Conservation (phyloP, 2,797 vertebrate genomes). For the Acanthornis magna region DNA sequence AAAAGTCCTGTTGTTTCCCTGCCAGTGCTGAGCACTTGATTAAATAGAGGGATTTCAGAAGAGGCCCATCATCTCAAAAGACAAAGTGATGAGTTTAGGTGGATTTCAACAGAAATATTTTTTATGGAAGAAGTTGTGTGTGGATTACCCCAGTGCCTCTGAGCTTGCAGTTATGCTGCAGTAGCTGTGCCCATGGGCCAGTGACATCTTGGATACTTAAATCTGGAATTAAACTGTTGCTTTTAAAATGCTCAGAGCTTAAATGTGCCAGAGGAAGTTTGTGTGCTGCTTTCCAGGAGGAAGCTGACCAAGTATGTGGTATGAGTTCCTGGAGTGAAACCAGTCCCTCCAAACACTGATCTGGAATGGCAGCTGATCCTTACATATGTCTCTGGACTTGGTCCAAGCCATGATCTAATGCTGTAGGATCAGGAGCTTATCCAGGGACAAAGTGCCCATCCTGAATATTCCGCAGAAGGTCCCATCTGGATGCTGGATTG, state of each 20-base stretch:
- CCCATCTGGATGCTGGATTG: not conserved
- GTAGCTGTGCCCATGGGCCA: not conserved
- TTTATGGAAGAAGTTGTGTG: not conserved
- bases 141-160: not conserved
- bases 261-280: not conserved
- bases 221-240: not conserved
- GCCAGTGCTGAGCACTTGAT: not conserved
- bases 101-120: not conserved
- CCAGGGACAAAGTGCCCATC: not conserved
- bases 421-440: not conserved
- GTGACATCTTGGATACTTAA: not conserved
- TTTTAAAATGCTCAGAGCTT: not conserved
- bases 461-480: not conserved
- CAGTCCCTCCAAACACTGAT: not conserved
- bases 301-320: not conserved
- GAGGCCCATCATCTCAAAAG: not conserved
- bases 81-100: not conserved
- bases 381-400: not conserved
- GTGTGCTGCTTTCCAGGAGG: not conserved
- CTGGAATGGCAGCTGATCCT: not conserved
- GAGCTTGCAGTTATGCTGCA: not conserved
- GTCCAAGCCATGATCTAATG: not conserved
- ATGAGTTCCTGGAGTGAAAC: not conserved
- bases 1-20: not conserved
- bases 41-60: not conserved